Conservation (phyloP, 2,888 invertebrate species). For the Clistopyga incitator region DNA sequence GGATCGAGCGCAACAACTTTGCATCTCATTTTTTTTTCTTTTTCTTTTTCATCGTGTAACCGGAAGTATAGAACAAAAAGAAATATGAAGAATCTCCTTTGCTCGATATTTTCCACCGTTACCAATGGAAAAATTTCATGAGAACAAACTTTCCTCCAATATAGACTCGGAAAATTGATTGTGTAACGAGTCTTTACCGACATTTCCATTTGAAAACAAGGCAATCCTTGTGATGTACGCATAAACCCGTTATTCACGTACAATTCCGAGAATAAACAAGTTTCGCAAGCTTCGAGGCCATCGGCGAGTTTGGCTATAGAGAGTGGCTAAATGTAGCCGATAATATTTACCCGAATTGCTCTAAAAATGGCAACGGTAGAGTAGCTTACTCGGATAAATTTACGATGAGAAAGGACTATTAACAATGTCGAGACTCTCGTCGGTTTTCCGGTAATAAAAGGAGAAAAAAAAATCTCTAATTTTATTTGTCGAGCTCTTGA, state of each 20-base stretch:
- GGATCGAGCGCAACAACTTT: not conserved
- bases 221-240: slow-evolving; percentile 2
- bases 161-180: too few species aligned
- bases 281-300: slow-evolving; percentile 23
- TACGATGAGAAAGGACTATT: not conserved
- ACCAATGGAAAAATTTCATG: too few species aligned
- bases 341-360: slow-evolving; percentile 44
- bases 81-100: too few species aligned
- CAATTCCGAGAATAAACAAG: slow-evolving; percentile 34
- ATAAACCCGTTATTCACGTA: slow-evolving; percentile 22
- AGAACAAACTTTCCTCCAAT: too few species aligned
- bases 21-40: not conserved
- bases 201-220: slow-evolving; percentile 40
- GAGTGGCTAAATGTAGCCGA: slow-evolving; percentile 15
- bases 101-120: too few species aligned
- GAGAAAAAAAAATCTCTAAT: too few species aligned
- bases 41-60: too few species aligned
- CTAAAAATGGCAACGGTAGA: slow-evolving; percentile 25
- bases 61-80: too few species aligned
- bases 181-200: slow-evolving; percentile 23
- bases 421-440: not conserved
- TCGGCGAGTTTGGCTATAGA: too few species aligned
- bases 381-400: not conserved
- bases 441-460: not conserved
- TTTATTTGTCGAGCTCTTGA: too few species aligned